Evolutionary conservation across 2,888 invertebrate genomes (phyloP).

Genomic region (Lordiphosa fenestrarum): DNA sequence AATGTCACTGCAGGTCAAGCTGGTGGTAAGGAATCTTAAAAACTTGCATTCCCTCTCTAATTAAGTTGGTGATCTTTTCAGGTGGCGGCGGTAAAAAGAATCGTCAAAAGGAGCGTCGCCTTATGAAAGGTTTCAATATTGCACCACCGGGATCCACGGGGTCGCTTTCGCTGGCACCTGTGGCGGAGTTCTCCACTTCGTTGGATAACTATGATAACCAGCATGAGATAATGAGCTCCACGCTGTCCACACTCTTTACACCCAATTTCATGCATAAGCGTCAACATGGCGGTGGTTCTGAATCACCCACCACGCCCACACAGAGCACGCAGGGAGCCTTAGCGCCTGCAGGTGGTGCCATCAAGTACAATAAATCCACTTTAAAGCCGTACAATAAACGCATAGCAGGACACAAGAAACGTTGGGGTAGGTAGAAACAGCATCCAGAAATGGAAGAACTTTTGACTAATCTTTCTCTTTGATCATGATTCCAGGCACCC

Average conservation of each 20-base stretch:
- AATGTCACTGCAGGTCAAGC: constrained; percentile 91
- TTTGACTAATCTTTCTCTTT: background rate
- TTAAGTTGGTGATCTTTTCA: constrained; percentile 71
- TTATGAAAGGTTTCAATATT: constrained; percentile 97
- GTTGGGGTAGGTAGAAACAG: constrained; percentile 83
- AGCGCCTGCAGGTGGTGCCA: constrained; percentile 40
- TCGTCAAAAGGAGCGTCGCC: constrained; percentile 93
- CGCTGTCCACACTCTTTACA: constrained; percentile 85
- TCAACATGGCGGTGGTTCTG: constrained; percentile 52
- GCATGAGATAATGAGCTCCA: constrained; percentile 85
- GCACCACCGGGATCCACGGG: constrained; percentile 85
- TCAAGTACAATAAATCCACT: constrained; percentile 77
- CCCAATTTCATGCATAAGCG: constrained; percentile 79
- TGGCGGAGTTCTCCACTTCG: constrained; percentile 89
- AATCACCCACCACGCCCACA: constrained; percentile 60
- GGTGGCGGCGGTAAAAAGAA: constrained; percentile 96
- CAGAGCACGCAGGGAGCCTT: constrained; percentile 24
- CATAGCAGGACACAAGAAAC: constrained; percentile 85
- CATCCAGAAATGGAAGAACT: too few species aligned
- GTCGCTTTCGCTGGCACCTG: constrained; percentile 86
- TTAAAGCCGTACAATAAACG: constrained; percentile 81
- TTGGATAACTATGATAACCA: constrained; percentile 83
- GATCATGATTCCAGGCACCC: constrained; percentile 81
- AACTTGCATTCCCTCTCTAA: too few species aligned
- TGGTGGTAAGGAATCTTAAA: constrained; percentile 82